These are phyloP conservation scores for Rhodophaea formosa DNA, from an alignment of 2,888 invertebrate species.

Conservation along the genomic window DNA sequence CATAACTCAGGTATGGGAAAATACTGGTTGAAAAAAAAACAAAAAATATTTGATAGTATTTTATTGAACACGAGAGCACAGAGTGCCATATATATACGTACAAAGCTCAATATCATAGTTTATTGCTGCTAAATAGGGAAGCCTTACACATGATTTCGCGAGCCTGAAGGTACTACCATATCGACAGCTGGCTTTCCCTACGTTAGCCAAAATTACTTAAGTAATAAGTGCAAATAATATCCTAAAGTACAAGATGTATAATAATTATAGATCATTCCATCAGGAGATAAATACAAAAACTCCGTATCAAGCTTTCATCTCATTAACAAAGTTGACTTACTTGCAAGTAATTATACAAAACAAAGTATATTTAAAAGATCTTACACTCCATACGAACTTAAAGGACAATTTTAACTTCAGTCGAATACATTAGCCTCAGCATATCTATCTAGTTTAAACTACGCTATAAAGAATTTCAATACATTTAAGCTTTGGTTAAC, in stretches of 20 bases:
- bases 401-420: constrained; percentile 39
- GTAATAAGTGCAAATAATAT: constrained; percentile 11
- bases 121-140: constrained; percentile 19
- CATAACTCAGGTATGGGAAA: not conserved
- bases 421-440: constrained; percentile 52
- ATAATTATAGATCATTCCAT: constrained; percentile 7
- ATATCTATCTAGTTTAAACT: constrained; percentile 37
- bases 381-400: constrained; percentile 18
- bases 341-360: constrained; percentile 20
- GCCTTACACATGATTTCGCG: not conserved
- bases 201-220: not conserved
- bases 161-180: not conserved
- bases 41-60: constrained; percentile 34
- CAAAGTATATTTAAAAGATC: constrained; percentile 13
- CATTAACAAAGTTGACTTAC: constrained; percentile 10
- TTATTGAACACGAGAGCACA: constrained; percentile 65
- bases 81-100: constrained; percentile 51
- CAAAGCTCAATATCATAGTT: constrained; percentile 37
- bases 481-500: constrained; percentile 48
- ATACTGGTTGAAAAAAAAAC: constrained; percentile 12
- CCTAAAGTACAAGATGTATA: not conserved
- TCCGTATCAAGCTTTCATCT: not conserved
- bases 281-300: not conserved
- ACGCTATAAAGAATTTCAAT: constrained; percentile 36
- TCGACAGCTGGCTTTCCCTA: constrained; percentile 1